Evolutionary conservation across 2,888 invertebrate species (phyloP).

Genomic region (Tachina grossa): DNA sequence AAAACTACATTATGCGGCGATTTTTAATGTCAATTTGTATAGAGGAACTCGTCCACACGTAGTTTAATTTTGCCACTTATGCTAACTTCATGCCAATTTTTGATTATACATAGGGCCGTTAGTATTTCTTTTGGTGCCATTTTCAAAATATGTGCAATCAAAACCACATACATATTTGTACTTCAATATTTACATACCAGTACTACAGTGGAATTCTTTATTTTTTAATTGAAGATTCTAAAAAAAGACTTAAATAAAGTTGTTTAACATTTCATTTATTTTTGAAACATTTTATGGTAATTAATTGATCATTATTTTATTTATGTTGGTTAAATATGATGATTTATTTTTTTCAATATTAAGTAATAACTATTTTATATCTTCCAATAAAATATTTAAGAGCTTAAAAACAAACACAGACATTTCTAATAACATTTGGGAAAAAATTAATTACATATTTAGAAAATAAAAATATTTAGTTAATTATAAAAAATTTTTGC

Average conservation of each 20-base stretch:
- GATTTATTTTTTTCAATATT: constrained; percentile 19
- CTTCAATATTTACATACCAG: too few species aligned
- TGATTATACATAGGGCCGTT: too few species aligned
- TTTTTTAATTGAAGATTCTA: background rate
- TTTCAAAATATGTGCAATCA: too few species aligned
- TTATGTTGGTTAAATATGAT: constrained; percentile 23
- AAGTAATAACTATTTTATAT: constrained; percentile 17
- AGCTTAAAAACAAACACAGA: constrained; percentile 45
- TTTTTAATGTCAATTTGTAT: too few species aligned
- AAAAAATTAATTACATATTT: constrained; percentile 22
- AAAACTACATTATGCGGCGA: too few species aligned
- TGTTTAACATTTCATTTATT: constrained; percentile 14
- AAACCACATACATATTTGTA: too few species aligned
- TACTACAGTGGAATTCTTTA: too few species aligned
- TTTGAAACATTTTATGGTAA: constrained; percentile 45
- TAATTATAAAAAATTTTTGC: constrained; percentile 17
- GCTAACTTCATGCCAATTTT: too few species aligned
- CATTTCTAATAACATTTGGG: constrained; percentile 51
- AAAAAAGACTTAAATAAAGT: background rate
- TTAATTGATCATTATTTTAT: constrained; percentile 42
- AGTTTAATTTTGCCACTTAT: too few species aligned
- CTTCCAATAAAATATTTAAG: constrained; percentile 30
- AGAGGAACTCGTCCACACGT: too few species aligned
- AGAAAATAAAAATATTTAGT: background rate
- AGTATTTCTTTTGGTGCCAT: too few species aligned